phyloP scores from a whole-genome alignment of 2,113 vertebrate genomes.

The Bujurquina vittata region DNA sequence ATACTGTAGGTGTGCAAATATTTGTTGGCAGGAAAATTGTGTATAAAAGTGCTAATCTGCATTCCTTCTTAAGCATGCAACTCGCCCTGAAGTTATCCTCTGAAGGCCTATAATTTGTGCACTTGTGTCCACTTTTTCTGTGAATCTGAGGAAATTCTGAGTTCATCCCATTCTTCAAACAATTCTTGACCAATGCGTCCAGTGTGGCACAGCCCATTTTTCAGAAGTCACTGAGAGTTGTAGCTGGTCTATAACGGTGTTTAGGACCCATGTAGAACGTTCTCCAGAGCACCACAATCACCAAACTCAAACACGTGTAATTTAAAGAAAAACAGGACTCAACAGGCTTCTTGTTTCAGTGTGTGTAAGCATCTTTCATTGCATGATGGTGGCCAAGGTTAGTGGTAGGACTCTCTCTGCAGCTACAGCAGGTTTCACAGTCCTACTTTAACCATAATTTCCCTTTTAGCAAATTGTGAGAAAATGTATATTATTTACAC shows the following conservation, averaged over 20 bases:
- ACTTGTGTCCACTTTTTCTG: not conserved
- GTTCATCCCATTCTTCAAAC: too few species aligned
- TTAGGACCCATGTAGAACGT: not conserved
- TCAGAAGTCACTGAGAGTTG: not conserved
- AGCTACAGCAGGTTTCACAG: not conserved
- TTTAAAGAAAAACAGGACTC: not conserved
- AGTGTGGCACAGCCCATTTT: not conserved
- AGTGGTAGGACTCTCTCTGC: not conserved
- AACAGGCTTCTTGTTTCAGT: not conserved
- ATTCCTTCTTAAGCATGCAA: not conserved
- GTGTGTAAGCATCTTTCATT: not conserved
- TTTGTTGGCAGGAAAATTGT: too few species aligned
- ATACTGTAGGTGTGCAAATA: too few species aligned
- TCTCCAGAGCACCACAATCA: not conserved
- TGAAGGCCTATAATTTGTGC: not conserved
- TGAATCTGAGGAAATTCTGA: not conserved
- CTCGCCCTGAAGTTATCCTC: not conserved
- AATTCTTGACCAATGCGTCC: not conserved
- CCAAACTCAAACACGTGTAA: not conserved
- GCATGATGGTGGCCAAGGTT: not conserved
- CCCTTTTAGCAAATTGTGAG: not conserved
- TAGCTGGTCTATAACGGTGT: not conserved
- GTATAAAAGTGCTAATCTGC: too few species aligned
- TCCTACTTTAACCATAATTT: not conserved
- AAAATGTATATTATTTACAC: not conserved